Evolutionary conservation across 2,797 vertebrate genomes (phyloP), one percentile per base, ranked within the genome.

Genomic region (Falco rusticolus): DNA sequence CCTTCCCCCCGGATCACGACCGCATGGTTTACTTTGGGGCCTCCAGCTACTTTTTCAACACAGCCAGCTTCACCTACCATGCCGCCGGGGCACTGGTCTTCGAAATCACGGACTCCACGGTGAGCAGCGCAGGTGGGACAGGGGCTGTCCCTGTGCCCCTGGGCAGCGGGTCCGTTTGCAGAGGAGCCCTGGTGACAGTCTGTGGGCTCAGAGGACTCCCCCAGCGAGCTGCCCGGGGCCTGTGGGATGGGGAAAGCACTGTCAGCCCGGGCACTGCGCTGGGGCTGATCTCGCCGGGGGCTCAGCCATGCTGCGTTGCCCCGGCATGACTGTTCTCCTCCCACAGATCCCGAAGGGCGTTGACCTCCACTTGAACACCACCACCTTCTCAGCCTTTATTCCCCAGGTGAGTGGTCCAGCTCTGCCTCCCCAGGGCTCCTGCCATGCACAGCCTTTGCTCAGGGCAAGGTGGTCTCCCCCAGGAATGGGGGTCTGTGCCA

Each of bases 11-110:
- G 4, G 97, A 97, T 11, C 93, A 96, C 0, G 59, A 72, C 33
- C 96, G 61, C 53, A 98, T 98, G 98, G 92, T 98, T 95, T 98
- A 98, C 90, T 98, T 98, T 5, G 98, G 96, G 25, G 60, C 93
- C 89, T 98, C 98, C 19, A 95, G 97, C 43, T 98, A 98, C 12
- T 95, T 97, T 96, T 98, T 98, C 96, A 98, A 98, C 90, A 97
- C 97, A 0, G 98, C 98, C 0, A 22, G 97, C 65, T 54, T 91
- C 7, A 93, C 96, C 39, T 98, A 98, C 90, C 85, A 97, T 0
- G 4, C 88, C 17, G 95, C 95, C 0, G 98, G 98, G 24, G 90
- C 77, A 1, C 83, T 98, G 81, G 92, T 95, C 87, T 98, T 98
- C 0, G 89, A 94, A 22, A 65, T 98, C 96, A 98, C 98, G 0